A percentile compares a stretch with the other conserved stretches of the same genome.
Evolutionary conservation across 37 sponge, comb jelly and placozoan species (phyloP).

Genomic region (Crambe crambe): DNA sequence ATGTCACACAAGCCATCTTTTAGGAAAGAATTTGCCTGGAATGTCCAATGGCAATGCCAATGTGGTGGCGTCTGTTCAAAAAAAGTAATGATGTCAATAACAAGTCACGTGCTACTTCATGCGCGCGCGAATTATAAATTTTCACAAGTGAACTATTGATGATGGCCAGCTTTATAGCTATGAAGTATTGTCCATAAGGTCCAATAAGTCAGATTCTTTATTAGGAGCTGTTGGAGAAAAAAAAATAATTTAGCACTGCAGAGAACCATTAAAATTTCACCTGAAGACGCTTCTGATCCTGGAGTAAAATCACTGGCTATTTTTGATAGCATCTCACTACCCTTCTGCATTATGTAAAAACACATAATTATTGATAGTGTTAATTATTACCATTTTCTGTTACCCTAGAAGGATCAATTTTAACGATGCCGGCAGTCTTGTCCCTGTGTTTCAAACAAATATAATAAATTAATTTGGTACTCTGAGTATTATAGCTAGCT

Average conservation of each 20-base stretch:
- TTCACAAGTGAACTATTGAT: no score
- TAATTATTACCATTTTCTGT: neutral
- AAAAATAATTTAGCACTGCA: neutral
- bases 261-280: neutral
- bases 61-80: neutral
- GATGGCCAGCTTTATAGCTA: neutral
- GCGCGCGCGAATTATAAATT: neutral
- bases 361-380: neutral
- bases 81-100: neutral
- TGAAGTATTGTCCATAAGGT: conserved; percentile 24
- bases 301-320: conserved; percentile 24
- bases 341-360: conserved; percentile 18
- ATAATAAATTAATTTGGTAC: neutral
- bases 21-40: neutral
- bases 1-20: conserved; percentile 89
- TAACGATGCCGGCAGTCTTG: neutral
- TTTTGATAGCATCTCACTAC: conserved; percentile 15
- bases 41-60: neutral
- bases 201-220: conserved; percentile 39
- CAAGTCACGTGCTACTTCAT: neutral
- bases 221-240: conserved; percentile 3
- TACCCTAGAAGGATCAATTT: conserved; percentile 37
- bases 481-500: neutral
- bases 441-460: no score
- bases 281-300: neutral